These are phyloP conservation scores for Passer domesticus DNA, from an alignment of 2,113 vertebrate species.

Conservation along the genomic window DNA sequence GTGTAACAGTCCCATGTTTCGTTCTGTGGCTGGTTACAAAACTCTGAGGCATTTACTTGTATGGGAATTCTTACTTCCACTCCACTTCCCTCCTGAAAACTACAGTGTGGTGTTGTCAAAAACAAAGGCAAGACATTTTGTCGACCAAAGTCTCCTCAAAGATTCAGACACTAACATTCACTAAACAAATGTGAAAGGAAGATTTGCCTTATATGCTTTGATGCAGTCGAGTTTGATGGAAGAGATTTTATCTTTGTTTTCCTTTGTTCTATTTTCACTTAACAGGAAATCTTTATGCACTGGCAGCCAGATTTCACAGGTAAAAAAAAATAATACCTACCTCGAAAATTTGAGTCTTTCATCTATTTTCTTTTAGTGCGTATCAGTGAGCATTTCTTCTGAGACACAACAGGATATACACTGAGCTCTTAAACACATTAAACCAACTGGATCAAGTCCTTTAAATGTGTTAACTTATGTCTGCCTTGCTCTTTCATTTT, in stretches of 20 bases:
- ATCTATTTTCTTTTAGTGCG: conserved; percentile 18
- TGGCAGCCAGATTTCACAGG: conserved; percentile 25
- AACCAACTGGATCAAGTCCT: conserved; percentile 4
- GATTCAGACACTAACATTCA: neutral
- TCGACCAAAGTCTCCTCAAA: neutral
- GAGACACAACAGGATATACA: neutral
- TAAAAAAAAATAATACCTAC: conserved; percentile 5
- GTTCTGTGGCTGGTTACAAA: neutral
- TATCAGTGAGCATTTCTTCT: conserved; percentile 36
- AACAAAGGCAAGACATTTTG: neutral
- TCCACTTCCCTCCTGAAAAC: neutral
- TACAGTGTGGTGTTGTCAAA: neutral
- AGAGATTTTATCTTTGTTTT: neutral
- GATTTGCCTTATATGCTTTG: neutral
- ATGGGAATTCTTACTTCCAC: neutral
- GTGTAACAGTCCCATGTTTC: neutral
- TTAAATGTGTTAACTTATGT: conserved; percentile 1
- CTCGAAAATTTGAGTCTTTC: conserved; percentile 42
- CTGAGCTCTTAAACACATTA: conserved; percentile 34
- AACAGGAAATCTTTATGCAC: conserved; percentile 42
- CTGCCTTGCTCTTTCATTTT: conserved; percentile 7
- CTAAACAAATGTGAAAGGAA: neutral
- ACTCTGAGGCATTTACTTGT: neutral
- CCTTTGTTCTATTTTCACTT: conserved; percentile 11
- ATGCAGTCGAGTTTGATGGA: neutral